Evolutionary conservation across 2,113 vertebrate species (phyloP), one percentile per base, ranked within the genome.

Genomic region (Alethe castanea): DNA sequence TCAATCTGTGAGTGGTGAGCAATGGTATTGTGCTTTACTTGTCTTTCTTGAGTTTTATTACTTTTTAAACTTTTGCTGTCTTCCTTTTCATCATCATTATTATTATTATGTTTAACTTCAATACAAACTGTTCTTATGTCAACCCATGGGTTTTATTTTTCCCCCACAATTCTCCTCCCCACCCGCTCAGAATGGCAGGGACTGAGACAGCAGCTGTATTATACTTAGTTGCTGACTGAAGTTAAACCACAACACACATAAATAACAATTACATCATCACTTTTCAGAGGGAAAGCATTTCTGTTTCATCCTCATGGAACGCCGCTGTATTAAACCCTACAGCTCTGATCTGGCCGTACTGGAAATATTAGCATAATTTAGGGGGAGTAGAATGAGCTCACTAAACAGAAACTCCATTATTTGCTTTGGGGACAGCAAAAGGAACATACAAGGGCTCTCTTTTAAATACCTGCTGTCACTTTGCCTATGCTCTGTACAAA

Each of bases 151-250:
- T 44, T 44, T 81, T 36, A 24, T 11, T 24, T 44, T 66, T 65
- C 24, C 16, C 1, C 33, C 44, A 33, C 24, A 44, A 11, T 24
- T 59, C 52, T 44, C 50, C 22, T 44, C 44, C 44, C 38, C 16
- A 53, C n/a, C 45, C 0, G 0, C 23, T 74, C 0, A 0, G 33
- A 36, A 36, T 24, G 36, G 60, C 52, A n/a, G 23, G 15, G 19
- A 59, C 52, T 20, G 19, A 59, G 45, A 26, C 23, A 59, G 59
- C 1, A 14, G 52, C 44, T 73, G 52, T 33, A 19, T 2, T 42
- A 12, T 29, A 81, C 44, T 59, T n/a, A 17, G 45, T 3, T 53
- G 38, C 28, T 67, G 38, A 47, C 69, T 52, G 53, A 74, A 45
- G 60, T 60, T 45, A 67, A 60, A 60, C 53, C 78, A 66, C 24